Evolutionary conservation across 2,888 invertebrate genomes (phyloP).

Genomic region (Drosophila pseudotalamancana): DNA sequence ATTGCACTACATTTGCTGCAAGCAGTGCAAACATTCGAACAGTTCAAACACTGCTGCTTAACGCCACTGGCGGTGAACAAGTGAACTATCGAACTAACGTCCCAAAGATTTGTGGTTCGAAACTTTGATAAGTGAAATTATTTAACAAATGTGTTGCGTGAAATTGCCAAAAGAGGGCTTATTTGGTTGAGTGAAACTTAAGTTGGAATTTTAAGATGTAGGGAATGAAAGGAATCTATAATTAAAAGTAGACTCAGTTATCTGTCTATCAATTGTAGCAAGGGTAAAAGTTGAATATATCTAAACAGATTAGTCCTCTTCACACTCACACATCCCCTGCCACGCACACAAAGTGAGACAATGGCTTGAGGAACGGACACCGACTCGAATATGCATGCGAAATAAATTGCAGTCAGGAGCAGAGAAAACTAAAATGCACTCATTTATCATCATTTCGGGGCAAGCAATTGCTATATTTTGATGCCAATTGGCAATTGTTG

Average conservation of each 20-base stretch:
- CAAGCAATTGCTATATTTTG: slow-evolving; percentile 55
- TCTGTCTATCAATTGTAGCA: slow-evolving; percentile 4
- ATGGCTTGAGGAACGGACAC: neutral
- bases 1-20: fast-evolving
- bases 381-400: slow-evolving; percentile 11
- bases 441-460: slow-evolving; percentile 62
- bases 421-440: slow-evolving; percentile 43
- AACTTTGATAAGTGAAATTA: no score
- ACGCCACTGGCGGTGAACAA: no score
- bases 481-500: slow-evolving; percentile 62
- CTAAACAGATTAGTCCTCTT: neutral
- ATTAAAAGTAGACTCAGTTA: neutral
- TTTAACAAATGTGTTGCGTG: no score
- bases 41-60: no score
- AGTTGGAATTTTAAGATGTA: neutral
- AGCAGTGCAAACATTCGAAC: neutral
- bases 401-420: slow-evolving; percentile 32
- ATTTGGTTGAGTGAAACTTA: no score
- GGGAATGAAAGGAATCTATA: neutral
- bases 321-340: neutral
- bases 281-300: neutral
- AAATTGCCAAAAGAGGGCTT: no score
- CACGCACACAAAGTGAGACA: neutral
- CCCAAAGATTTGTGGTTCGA: no score
- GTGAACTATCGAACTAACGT: no score